phyloP scores from a whole-genome alignment of 2,113 vertebrate species.

The Halichoeres trimaculatus region DNA sequence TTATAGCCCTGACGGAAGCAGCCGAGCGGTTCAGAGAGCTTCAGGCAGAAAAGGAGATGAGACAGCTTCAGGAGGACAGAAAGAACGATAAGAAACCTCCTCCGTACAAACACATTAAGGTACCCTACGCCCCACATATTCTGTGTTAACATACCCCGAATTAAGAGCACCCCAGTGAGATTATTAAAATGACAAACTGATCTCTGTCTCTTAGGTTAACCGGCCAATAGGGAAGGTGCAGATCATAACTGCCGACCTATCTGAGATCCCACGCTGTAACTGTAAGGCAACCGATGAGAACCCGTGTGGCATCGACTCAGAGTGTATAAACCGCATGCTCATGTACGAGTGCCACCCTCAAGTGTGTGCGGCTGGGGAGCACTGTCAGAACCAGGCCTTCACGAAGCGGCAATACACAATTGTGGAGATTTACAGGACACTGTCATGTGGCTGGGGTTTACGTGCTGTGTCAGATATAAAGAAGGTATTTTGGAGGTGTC shows the following conservation, averaged over 20 bases:
- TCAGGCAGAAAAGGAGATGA: conserved; percentile 94
- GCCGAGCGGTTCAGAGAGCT: conserved; percentile 94
- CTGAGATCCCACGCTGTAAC: conserved; percentile 96
- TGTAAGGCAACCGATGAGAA: conserved; percentile 95
- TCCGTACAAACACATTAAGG: conserved; percentile 96
- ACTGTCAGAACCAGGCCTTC: conserved; percentile 97
- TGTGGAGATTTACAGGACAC: conserved; percentile 94
- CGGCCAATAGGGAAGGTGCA: conserved; percentile 94
- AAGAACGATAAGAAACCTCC: conserved; percentile 98
- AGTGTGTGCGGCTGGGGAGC: conserved; percentile 91
- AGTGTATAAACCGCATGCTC: conserved; percentile 98
- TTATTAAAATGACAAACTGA: neutral
- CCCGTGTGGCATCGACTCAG: conserved; percentile 94
- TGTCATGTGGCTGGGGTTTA: conserved; percentile 95
- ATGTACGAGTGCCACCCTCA: conserved; percentile 96
- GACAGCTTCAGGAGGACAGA: conserved; percentile 95
- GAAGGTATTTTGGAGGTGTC: conserved; percentile 83
- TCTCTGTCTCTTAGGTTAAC: conserved; percentile 86
- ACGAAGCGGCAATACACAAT: conserved; percentile 93
- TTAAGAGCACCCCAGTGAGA: neutral
- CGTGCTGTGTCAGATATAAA: conserved; percentile 91
- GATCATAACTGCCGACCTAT: conserved; percentile 95
- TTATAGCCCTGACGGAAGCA: conserved; percentile 91
- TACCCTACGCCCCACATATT: conserved; percentile 52
- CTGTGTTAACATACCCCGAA: neutral